Base-by-base conservation (phyloP, 2,113 vertebrate species). In the Coregonus clupeaformis region DNA sequence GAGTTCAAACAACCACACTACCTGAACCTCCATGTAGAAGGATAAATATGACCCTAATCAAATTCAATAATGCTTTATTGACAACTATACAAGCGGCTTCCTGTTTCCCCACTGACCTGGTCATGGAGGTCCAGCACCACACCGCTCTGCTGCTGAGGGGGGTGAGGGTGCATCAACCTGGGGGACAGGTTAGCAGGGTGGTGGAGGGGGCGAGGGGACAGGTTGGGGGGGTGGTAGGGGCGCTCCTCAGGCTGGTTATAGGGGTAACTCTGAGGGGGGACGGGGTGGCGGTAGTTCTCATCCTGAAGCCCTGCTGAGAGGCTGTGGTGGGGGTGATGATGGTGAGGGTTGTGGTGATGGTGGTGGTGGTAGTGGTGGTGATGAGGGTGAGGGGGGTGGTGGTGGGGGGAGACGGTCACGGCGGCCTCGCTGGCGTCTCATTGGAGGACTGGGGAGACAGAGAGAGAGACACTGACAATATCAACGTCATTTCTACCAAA, bases 41-140 rank as follows among this genome's bases (percentile, higher is more conserved):
- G 9, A 42, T 42, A 12, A 42, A 11, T 7, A 42, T 3, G 9
- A 12, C 36, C 36, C 36, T 42, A 42, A 42, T 42, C 36, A 42
- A 42, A 42, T 42, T 42, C 36, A 42, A 42, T 42, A 42, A 42
- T 9, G 36, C 36, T 42, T 2, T 42, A 42, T 11, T 42, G 36
- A 42, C 36, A 42, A 42, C 7, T 42, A 6, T 42, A 42, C 9
- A 42, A 42, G 36, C 7, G 9, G 20, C 30, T 20, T 27, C 11
- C 12, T 47, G 20, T 3, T 2, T 16, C 22, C 59, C 9, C 4
- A 60, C 68, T 66, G 82, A 99, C 98, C 95, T 98, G 98, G 68
- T 98, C 98, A 59, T 98, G 98, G 81, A 98, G 95, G 89, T 99
- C 98, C 88, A 99, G 94, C 92, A 98, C 91, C 77, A 98, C 84